Base-by-base conservation (phyloP, 2,888 invertebrate species). In the Dioctria linearis region DNA sequence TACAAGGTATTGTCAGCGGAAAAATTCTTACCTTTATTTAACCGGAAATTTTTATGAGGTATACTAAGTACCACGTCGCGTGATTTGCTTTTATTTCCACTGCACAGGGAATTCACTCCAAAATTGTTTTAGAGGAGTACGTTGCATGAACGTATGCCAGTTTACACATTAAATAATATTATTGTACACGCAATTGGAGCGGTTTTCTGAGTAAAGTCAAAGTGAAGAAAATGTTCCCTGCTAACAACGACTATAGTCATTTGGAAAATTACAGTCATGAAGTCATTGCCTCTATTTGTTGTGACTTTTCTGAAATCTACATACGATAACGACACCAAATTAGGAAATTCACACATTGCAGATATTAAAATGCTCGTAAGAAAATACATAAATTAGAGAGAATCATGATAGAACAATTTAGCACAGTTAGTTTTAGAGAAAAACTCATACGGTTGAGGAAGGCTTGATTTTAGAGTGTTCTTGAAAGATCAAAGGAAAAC, bases 31-130 rank as follows among this genome's bases (percentile, higher is more conserved):
- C 73, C 59, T 57, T 73, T 73, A 73, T 57, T 42, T 5, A 39
- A 73, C 73, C 73, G 73, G 73, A 73, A 73, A 73, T 73, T 73
- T 57, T 73, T 73, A 73, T 73, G 54, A 73, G 59, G 73, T 73
- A 57, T 73, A 59, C 59, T 73, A 57, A 39, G 59, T 9, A 6
- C n/a, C 4, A 11, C 57, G 57, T 73, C 73, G 57, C 73, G 73
- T 73, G 73, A 42, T 59, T 73, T 59, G 13, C 59, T 6, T 42
- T 42, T 43, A 73, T 73, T 73, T 73, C 42, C 4, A 9, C 66
- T 66, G 61, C 66, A 66, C 13, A 57, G 6, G 37, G n/a, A n/a
- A 59, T 59, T 57, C 40, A 57, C 13, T 54, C 73, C 39, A 37
- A 73, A 73, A 73, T 73, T 73, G 42, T 73, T 73, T 73, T 73